Evolutionary conservation across 2,113 vertebrate species (phyloP), one percentile per base, ranked within the genome.

Genomic region (Strix uralensis): DNA sequence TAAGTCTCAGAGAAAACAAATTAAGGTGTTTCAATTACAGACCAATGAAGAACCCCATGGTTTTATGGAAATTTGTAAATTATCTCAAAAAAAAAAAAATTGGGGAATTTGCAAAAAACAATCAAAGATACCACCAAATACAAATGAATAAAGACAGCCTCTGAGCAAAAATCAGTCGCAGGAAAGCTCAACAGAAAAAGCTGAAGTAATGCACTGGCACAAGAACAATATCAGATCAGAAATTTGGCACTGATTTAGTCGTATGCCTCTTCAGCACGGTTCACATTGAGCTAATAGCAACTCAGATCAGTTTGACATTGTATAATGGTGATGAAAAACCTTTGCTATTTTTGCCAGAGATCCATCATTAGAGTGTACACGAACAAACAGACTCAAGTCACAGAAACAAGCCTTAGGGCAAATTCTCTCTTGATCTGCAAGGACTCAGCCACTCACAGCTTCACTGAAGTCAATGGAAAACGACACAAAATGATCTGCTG

Each of bases 301-400:
- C 25, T 26, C 58, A 80, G 81, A 94, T 85, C 89, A 92, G 91
- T 91, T 20, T 94, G 84, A 94, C 74, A 38, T 70, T 58, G 62
- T 89, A 46, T 46, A 91, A 91, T 3, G 62, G 75, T 3, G 52
- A 96, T 44, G 81, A 95, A 91, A 96, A 91, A 70, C n/a, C 29
- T 22, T 88, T 3, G 1, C n/a, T 73, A 10, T 71, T 72, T 88
- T 81, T 95, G 89, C 91, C 91, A 94, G 93, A 88, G 62, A 94
- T 92, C 86, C 70, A 74, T 94, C 92, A 93, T 49, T 38, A 61
- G 20, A 59, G 74, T 3, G 5, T 54, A 89, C 62, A 12, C 0
- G 25, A 94, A 87, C 77, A 91, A 92, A 94, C 77, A 94, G 70
- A 94, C 29, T 11, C 63, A 90, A 95, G 66, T 63, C 78, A 92